phyloP scores from a whole-genome alignment of 2,113 vertebrate genomes.

The Xyliphius kryptos region DNA sequence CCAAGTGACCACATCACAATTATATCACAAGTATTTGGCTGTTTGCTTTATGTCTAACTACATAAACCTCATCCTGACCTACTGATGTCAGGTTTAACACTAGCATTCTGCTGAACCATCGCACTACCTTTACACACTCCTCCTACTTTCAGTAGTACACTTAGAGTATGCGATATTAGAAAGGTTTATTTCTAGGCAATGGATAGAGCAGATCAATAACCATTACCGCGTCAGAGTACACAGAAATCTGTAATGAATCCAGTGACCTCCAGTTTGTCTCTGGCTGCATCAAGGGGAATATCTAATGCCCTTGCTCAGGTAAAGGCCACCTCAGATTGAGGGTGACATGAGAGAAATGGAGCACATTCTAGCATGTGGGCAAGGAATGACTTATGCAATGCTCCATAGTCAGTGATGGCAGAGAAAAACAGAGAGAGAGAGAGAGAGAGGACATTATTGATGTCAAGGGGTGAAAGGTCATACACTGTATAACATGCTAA shows the following conservation, averaged over 20 bases:
- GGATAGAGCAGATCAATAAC: neutral
- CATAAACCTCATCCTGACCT: neutral
- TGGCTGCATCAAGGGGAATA: slow-evolving; percentile 1
- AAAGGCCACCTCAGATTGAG: slow-evolving; percentile 19
- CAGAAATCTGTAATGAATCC: neutral
- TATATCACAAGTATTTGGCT: neutral
- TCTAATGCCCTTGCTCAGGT: slow-evolving; percentile 12
- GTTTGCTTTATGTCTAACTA: neutral
- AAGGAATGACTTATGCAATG: neutral
- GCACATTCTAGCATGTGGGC: slow-evolving; percentile 32
- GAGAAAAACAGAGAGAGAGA: no score
- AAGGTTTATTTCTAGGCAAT: neutral
- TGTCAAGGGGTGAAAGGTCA: no score
- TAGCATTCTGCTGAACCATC: neutral
- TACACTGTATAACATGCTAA: no score
- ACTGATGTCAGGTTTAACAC: neutral
- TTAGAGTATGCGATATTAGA: neutral
- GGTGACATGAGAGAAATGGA: slow-evolving; percentile 22
- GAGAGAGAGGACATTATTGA: no score
- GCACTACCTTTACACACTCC: neutral
- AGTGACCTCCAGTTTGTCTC: slow-evolving; percentile 1
- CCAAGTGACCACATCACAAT: no score
- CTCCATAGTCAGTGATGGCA: neutral
- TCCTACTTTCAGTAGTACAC: neutral
- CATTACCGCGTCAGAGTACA: neutral